Base-by-base conservation (phyloP, 1,140 invertebrate genomes). In the Aphelinus certus region DNA sequence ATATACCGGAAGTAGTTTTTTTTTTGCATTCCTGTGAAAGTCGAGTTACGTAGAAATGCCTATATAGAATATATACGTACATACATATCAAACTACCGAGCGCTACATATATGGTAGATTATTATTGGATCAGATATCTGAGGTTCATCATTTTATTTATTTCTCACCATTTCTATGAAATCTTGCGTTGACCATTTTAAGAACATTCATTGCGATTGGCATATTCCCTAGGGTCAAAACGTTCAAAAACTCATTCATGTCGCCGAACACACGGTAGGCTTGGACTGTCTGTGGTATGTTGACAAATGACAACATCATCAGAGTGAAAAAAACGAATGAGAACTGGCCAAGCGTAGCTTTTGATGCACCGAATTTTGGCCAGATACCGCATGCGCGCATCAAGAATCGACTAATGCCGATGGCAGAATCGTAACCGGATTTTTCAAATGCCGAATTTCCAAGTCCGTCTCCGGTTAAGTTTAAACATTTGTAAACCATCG, bases 351-450 rank as follows among this genome's bases (percentile, higher is more conserved):
- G 2, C 2, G 45, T 4, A 48, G 1, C 9, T 10, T n/a, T 45
- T 9, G 61, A 47, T 3, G 55, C 42, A 47, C 4, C 2, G 43
- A 10, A 48, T 3, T 51, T 43, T 2, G 76, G 73, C 76, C 76
- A 77, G 45, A 77, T 66, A 63, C 76, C 76, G 43, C 68, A 45
- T n/a, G 65, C 45, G 3, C 56, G 57, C 42, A 77, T 67, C 4
- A 57, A 61, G 7, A 71, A 62, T 2, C 55, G 51, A 10, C 51
- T 47, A 1, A 68, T 4, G 1, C 53, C 53, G 9, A 68, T 56
- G 10, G 65, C 65, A 42, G n/a, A 1, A n/a, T 68, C 45, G 53
- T 56, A 68, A 42, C 48, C 63, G 49, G 2, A n/a, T 26, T 26
- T 26, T 26, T 26, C 26, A 26, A 26, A 26, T 26, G 26, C 26